Conservation (phyloP, 2,888 invertebrate species). For the Thymelicus lineola region DNA sequence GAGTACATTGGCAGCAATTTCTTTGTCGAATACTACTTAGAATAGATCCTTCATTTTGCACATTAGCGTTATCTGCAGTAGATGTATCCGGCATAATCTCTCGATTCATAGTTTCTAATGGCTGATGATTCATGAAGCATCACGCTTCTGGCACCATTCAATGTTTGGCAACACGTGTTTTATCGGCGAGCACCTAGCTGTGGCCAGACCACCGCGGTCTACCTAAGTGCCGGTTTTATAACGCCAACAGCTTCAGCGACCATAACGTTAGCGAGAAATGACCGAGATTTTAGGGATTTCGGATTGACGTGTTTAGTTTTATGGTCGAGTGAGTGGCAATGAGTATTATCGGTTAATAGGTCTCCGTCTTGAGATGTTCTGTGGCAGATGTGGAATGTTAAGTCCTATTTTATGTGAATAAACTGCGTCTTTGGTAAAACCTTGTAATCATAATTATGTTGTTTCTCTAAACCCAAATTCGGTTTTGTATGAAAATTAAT, state of each 20-base stretch:
- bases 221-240: slow-evolving; percentile 15
- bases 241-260: not conserved
- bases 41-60: not conserved
- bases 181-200: not conserved
- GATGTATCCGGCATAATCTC: not conserved
- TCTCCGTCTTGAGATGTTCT: not conserved
- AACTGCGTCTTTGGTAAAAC: not conserved
- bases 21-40: not conserved
- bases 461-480: no score
- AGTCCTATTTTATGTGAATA: not conserved
- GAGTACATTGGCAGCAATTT: not conserved
- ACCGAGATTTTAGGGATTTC: slow-evolving; percentile 9
- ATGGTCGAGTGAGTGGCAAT: not conserved
- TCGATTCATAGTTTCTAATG: not conserved
- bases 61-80: not conserved
- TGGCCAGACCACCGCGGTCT: slow-evolving; percentile 9
- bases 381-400: not conserved
- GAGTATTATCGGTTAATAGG: not conserved
- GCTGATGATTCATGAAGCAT: not conserved
- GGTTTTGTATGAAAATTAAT: no score
- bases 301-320: slow-evolving; percentile 10
- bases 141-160: slow-evolving; percentile 19
- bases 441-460: not conserved
- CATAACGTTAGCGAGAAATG: not conserved
- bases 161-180: slow-evolving; percentile 22